Conservation (phyloP, 2,113 vertebrate genomes). For the Muntiacus muntjak region DNA sequence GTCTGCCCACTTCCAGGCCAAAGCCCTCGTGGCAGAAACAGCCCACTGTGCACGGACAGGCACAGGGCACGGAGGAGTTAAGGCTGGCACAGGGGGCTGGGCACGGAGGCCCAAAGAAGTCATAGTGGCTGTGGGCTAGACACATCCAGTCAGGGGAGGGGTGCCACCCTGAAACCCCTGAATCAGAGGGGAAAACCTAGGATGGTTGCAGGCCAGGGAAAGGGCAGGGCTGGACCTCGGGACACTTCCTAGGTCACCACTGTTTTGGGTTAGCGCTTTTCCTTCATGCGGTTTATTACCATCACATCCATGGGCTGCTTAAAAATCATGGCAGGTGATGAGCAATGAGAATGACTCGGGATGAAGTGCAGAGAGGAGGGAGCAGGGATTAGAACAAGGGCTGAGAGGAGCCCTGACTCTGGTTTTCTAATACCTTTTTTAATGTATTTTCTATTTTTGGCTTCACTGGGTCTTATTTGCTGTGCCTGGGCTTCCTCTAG, state of each 20-base stretch:
- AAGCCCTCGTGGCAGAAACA: slow-evolving; percentile 75
- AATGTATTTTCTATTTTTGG: background rate
- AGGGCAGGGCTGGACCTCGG: background rate
- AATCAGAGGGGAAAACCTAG: background rate
- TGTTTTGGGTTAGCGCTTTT: background rate
- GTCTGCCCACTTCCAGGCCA: slow-evolving; percentile 70
- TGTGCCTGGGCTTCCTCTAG: background rate
- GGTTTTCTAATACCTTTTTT: background rate
- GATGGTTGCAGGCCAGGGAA: background rate
- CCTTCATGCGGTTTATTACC: background rate
- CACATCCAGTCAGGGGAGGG: slow-evolving; percentile 46
- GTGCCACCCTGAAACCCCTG: background rate
- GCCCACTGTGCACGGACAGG: slow-evolving; percentile 65
- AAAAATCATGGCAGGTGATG: background rate
- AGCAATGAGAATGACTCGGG: background rate
- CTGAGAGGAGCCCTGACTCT: background rate
- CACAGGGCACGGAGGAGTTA: slow-evolving; percentile 28
- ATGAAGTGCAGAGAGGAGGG: background rate
- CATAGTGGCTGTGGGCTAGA: slow-evolving; percentile 77
- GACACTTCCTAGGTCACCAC: background rate
- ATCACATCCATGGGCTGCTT: background rate
- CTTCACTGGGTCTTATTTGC: background rate
- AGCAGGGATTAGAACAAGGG: background rate
- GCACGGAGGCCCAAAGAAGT: slow-evolving; percentile 74
- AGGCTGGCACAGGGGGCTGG: slow-evolving; percentile 71